Evolutionary conservation across 2,888 invertebrate genomes (phyloP).

Genomic region (Epistrophe eligans): DNA sequence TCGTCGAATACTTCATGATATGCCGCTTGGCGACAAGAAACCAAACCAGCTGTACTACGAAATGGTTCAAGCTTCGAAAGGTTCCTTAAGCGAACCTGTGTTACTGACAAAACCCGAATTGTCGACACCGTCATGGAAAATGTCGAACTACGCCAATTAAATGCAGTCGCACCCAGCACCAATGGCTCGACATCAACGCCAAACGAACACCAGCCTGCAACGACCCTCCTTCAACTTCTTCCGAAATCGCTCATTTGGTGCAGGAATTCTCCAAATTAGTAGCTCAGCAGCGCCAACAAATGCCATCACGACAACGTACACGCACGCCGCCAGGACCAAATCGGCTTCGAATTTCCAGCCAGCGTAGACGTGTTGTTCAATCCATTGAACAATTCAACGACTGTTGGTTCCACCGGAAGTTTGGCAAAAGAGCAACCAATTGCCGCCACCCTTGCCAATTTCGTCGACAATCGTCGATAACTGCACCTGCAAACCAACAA

Average conservation of each 20-base stretch:
- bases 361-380: conserved; percentile 24
- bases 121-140: conserved; percentile 36
- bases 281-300: neutral
- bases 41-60: conserved; percentile 36
- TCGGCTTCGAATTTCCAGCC: conserved; percentile 14
- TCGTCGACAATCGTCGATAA: neutral
- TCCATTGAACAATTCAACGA: neutral
- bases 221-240: neutral
- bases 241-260: neutral
- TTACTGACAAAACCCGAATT: conserved; percentile 24
- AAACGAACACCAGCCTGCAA: neutral
- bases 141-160: conserved; percentile 18
- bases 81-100: conserved; percentile 29
- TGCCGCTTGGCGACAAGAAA: conserved; percentile 30
- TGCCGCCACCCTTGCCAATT: conserved; percentile 4
- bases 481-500: neutral
- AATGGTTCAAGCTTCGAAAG: conserved; percentile 29
- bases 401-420: conserved; percentile 16
- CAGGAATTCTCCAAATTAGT: neutral
- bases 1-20: neutral
- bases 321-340: neutral
- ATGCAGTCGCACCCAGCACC: neutral
- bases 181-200: neutral
- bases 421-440: neutral
- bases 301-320: neutral